Evolutionary conservation across 2,888 invertebrate genomes (phyloP).

Genomic region (Piscicola geometra): DNA sequence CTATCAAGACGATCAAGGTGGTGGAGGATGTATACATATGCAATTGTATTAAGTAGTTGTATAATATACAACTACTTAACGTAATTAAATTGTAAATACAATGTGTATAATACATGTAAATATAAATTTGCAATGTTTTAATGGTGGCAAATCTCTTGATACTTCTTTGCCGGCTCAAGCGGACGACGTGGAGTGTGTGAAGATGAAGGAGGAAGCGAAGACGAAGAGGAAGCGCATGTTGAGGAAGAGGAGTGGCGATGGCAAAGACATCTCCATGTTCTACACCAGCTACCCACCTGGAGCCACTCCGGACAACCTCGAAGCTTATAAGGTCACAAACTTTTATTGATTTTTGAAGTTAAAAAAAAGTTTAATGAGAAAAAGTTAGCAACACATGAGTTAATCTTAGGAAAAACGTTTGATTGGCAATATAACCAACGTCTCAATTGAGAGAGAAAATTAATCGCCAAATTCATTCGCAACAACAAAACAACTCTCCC

Average conservation of each 20-base stretch:
- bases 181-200: slow-evolving; percentile 9
- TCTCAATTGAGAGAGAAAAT: neutral
- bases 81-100: too few species aligned
- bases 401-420: neutral
- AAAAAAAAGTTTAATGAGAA: neutral
- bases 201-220: slow-evolving; percentile 15
- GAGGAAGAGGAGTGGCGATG: slow-evolving; percentile 33
- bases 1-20: slow-evolving; percentile 17
- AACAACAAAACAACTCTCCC: neutral
- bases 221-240: slow-evolving; percentile 23
- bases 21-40: neutral
- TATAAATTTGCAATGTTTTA: neutral
- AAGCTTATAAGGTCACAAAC: slow-evolving; percentile 41
- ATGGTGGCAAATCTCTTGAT: neutral
- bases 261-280: slow-evolving; percentile 38
- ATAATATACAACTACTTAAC: too few species aligned
- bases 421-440: neutral
- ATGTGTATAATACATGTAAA: too few species aligned
- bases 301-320: slow-evolving; percentile 40
- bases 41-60: too few species aligned
- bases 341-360: neutral
- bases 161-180: neutral
- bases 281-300: slow-evolving; percentile 42
- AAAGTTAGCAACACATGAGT: neutral
- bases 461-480: too few species aligned